phyloP scores from a whole-genome alignment of 2,797 vertebrate species.

The Neosilurus mollespiculum region DNA sequence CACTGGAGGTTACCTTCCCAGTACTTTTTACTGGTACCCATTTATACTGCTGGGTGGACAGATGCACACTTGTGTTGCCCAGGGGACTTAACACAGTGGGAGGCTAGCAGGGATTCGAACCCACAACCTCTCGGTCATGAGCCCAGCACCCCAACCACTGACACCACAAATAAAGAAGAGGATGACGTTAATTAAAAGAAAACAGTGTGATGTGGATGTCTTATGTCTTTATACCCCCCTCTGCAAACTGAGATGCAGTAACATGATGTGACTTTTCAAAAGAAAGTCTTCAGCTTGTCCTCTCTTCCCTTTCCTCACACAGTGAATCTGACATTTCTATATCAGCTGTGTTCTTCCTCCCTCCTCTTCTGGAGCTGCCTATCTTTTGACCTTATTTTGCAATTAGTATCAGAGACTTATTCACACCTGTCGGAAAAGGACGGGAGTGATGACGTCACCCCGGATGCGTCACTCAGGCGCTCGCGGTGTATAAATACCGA shows the following conservation, averaged over 20 bases:
- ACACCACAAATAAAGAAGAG: too few relatives aligned
- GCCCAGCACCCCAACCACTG: too few relatives aligned
- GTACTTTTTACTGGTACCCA: too few relatives aligned
- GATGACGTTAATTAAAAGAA: neutral
- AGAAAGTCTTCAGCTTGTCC: neutral
- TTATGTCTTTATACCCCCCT: neutral
- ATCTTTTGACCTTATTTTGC: slow-evolving; percentile 34
- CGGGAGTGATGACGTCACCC: slow-evolving; percentile 55
- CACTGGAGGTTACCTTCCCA: too few relatives aligned
- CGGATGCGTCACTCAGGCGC: slow-evolving; percentile 36
- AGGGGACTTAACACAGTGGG: too few relatives aligned
- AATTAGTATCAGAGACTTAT: slow-evolving; percentile 15
- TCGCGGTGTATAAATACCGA: slow-evolving; percentile 59
- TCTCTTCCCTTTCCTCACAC: neutral
- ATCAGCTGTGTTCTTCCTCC: neutral
- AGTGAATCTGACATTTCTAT: slow-evolving; percentile 15
- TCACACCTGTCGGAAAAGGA: slow-evolving; percentile 42
- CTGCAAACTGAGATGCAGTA: neutral
- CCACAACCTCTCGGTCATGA: too few relatives aligned
- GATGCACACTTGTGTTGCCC: too few relatives aligned
- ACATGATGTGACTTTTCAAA: too few relatives aligned
- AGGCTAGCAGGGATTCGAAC: too few relatives aligned
- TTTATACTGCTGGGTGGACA: too few relatives aligned
- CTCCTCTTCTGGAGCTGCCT: slow-evolving; percentile 1
- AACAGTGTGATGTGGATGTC: neutral